Evolutionary conservation across 37 sponge, comb jelly and placozoan genomes (phyloP).

Genomic region (Chondrilla cf. caribensis): DNA sequence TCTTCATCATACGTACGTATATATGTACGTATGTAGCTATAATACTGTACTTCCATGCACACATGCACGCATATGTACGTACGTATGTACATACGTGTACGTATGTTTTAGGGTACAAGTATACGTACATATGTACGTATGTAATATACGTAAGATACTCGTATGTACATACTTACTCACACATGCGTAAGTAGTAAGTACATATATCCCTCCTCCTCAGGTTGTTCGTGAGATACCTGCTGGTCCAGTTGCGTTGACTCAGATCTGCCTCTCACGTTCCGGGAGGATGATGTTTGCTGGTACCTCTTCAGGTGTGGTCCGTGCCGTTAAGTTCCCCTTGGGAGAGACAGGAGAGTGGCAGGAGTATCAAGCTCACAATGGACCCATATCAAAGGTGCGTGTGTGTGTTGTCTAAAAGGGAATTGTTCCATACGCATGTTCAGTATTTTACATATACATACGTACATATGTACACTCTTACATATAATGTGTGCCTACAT

Average conservation of each 20-base stretch:
- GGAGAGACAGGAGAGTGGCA: conserved; percentile 79
- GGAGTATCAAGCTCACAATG: conserved; percentile 85
- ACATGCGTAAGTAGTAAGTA: not conserved
- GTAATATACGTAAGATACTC: too few species aligned
- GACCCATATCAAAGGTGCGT: conserved; percentile 72
- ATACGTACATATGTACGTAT: not conserved
- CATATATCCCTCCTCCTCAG: conserved; percentile 26
- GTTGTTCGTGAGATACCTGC: conserved; percentile 64
- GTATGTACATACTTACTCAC: too few species aligned
- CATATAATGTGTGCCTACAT: not conserved
- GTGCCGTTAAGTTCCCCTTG: conserved; percentile 90
- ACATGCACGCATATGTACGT: conserved; percentile 2
- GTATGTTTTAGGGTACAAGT: not conserved
- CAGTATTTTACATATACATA: not conserved
- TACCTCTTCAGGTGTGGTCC: conserved; percentile 69
- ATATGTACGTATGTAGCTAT: not conserved
- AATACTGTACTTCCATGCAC: too few species aligned
- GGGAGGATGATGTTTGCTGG: conserved; percentile 96
- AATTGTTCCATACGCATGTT: not conserved
- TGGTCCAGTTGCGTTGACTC: conserved; percentile 79
- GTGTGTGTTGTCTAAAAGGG: not conserved
- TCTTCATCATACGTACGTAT: not conserved
- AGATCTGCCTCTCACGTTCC: conserved; percentile 78
- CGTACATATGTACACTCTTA: not conserved
- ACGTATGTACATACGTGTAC: not conserved